Evolutionary conservation across 2,888 invertebrate genomes (phyloP).

Genomic region (Lycaena phlaeas): DNA sequence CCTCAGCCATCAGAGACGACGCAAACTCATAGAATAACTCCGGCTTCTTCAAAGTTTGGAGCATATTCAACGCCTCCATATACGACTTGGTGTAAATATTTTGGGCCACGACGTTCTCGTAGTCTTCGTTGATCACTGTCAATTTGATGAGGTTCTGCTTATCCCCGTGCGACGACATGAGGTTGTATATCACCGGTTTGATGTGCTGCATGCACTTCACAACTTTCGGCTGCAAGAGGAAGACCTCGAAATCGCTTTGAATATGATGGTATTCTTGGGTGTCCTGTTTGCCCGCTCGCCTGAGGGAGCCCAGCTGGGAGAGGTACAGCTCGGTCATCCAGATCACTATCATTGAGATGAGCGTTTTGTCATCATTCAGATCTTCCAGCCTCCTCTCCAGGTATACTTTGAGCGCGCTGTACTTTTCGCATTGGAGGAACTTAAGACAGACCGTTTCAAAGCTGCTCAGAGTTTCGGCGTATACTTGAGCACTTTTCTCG

Average conservation of each 20-base stretch:
- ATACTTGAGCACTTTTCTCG: conserved; percentile 87
- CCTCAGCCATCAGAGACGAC: conserved; percentile 87
- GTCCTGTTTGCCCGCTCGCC: conserved; percentile 55
- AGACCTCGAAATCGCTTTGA: conserved; percentile 84
- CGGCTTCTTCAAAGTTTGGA: conserved; percentile 81
- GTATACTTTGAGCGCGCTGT: conserved; percentile 90
- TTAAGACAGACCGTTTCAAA: conserved; percentile 96
- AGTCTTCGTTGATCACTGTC: conserved; percentile 91
- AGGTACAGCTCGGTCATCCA: conserved; percentile 96
- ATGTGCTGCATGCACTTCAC: conserved; percentile 86
- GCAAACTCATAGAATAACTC: conserved; percentile 93
- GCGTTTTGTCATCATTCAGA: conserved; percentile 84
- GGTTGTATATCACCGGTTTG: conserved; percentile 86
- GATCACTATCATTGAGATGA: conserved; percentile 92
- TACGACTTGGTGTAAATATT: conserved; percentile 87
- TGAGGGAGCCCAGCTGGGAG: conserved; percentile 86
- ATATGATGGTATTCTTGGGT: conserved; percentile 71
- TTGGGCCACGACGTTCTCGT: conserved; percentile 91
- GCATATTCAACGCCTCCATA: conserved; percentile 82
- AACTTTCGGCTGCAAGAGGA: conserved; percentile 80
- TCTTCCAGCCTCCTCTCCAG: conserved; percentile 86
- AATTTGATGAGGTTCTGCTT: conserved; percentile 90
- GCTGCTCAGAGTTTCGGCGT: conserved; percentile 90
- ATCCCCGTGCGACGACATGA: conserved; percentile 96
- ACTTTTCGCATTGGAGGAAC: conserved; percentile 86